Conservation (phyloP, 2,888 invertebrate genomes). For the Gisinianus flammeolus region DNA sequence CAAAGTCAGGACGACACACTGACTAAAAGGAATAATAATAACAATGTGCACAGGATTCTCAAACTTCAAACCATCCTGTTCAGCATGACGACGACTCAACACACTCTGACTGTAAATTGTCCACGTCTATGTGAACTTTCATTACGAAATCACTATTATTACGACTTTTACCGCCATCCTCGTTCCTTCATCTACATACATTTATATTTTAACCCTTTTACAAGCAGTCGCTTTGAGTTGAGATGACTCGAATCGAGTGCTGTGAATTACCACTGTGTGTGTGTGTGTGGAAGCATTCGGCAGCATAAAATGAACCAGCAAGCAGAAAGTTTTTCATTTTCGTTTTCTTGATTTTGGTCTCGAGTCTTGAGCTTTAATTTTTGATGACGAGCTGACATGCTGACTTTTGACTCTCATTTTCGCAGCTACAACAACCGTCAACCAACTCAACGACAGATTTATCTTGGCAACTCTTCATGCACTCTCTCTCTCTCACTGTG, state of each 20-base stretch:
- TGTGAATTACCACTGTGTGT: neutral
- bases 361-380: neutral
- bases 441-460: neutral
- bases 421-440: too few species aligned
- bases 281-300: neutral
- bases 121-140: constrained; percentile 14
- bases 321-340: too few species aligned
- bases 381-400: neutral
- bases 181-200: too few species aligned
- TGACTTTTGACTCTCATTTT: too few species aligned
- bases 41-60: neutral
- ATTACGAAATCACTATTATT: constrained; percentile 5
- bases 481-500: neutral
- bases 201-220: too few species aligned
- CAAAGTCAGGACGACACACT: neutral
- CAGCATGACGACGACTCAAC: too few species aligned
- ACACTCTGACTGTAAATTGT: constrained; percentile 23
- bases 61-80: neutral
- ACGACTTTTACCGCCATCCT: too few species aligned
- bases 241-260: too few species aligned
- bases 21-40: neutral
- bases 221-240: too few species aligned
- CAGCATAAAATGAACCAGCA: neutral
- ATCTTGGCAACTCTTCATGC: neutral
- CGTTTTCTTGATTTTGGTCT: too few species aligned